Evolutionary conservation across 2,888 invertebrate species (phyloP).

Genomic region (Tubulanus polymorphus): DNA sequence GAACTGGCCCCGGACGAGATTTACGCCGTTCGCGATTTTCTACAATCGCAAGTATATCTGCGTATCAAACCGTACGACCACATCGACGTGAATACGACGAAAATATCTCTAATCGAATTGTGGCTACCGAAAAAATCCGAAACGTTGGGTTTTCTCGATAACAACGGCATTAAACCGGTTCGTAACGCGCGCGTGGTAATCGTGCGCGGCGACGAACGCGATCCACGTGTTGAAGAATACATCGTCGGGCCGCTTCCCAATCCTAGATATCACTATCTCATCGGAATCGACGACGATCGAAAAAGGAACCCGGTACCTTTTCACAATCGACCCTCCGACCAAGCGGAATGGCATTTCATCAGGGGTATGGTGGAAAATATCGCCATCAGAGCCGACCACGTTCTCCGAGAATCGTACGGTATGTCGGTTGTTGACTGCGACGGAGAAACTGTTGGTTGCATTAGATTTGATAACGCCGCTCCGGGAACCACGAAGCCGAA

Average conservation of each 20-base stretch:
- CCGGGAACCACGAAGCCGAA: constrained; percentile 20
- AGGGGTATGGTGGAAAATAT: constrained; percentile 25
- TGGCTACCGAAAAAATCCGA: constrained; percentile 28
- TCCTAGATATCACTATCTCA: constrained; percentile 24
- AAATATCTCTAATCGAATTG: constrained; percentile 36
- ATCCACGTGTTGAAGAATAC: constrained; percentile 33
- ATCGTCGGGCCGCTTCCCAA: constrained; percentile 31
- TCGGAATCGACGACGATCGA: constrained; percentile 13
- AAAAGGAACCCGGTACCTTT: constrained; percentile 28
- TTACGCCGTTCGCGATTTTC: constrained; percentile 22
- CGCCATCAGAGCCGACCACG: constrained; percentile 21
- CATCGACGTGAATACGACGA: constrained; percentile 28
- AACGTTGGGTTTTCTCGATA: constrained; percentile 27
- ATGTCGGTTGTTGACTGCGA: constrained; percentile 25
- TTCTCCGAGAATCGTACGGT: constrained; percentile 32
- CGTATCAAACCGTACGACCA: constrained; percentile 21
- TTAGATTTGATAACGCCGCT: constrained; percentile 27
- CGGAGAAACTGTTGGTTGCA: constrained; percentile 28
- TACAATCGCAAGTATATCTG: constrained; percentile 23
- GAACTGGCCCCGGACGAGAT: constrained; percentile 30
- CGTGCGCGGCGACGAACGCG: constrained; percentile 28
- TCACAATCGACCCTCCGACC: constrained; percentile 25
- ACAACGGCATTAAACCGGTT: constrained; percentile 23
- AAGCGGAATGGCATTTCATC: constrained; percentile 21
- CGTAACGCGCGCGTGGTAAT: constrained; percentile 32